Base-by-base conservation (phyloP, 2,888 invertebrate species). In the Lagria hirta region DNA sequence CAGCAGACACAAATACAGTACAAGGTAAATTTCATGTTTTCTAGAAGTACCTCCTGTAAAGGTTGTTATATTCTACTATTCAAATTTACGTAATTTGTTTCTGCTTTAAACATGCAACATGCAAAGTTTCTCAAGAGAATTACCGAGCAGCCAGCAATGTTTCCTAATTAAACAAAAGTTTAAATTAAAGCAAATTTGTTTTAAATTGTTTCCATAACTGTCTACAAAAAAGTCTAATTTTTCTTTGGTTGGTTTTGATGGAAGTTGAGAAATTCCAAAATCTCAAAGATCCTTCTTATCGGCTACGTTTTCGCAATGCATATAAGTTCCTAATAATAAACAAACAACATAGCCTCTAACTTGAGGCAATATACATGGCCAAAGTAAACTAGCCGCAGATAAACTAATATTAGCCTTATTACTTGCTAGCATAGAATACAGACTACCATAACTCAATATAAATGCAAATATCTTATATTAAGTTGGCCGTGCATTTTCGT, bases 401-500 rank as follows among this genome's bases (percentile, higher is more conserved):
- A 67, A 68, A 69, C 69, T 65, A 70, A 69, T 68, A 69, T 69
- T 69, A 67, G 63, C 68, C 68, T 61, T 69, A 66, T 66, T 66
- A 66, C 64, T 57, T 49, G 56, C 48, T 58, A 60, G 45, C 58
- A 61, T 58, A 61, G 62, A 58, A 59, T 59, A 61, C 54, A 66
- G 17, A 30, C 52, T 59, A 56, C 63, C 61, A 68, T 70, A 70
- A 70, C 68, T 71, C 69, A 68, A 70, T 70, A 70, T 70, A 70
- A 70, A 71, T 71, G 71, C 70, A 69, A 71, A 71, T 70, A 70
- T 68, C 68, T 68, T 66, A 67, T 66, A 69, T 68, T 67, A 67
- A 68, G 68, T 68, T 69, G 58, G 60, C 56, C 62, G 60, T 69
- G 66, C 65, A 68, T 69, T 69, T 69, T 69, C 68, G 58, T 65